These are phyloP conservation scores for Thecophora atra DNA, from an alignment of 2,888 invertebrate species.

Conservation along the genomic window DNA sequence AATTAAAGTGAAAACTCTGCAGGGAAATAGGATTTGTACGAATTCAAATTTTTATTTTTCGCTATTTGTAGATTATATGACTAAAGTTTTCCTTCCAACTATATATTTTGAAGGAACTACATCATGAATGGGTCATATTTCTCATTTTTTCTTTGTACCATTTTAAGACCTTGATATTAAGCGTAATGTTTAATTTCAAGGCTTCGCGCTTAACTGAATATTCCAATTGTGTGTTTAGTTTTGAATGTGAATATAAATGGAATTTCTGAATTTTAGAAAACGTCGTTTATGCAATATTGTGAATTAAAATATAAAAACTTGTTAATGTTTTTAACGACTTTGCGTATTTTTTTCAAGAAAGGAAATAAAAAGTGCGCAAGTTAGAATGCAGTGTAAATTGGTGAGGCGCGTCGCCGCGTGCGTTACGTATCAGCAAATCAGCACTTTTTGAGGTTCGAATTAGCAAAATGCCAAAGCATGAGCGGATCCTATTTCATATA, in stretches of 20 bases:
- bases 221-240: neutral
- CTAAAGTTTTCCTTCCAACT: no score
- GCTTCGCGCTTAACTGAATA: neutral
- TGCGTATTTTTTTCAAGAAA: slow-evolving; percentile 21
- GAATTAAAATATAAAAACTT: neutral
- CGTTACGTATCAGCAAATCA: slow-evolving; percentile 7
- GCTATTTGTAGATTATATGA: no score
- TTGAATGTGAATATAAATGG: neutral
- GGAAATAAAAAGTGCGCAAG: slow-evolving; percentile 22
- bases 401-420: neutral
- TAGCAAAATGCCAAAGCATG: slow-evolving; percentile 21
- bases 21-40: no score
- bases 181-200: neutral
- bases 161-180: neutral
- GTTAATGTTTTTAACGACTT: slow-evolving; percentile 4
- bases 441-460: slow-evolving; percentile 26
- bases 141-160: neutral
- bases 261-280: neutral
- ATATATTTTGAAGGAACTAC: no score
- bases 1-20: no score
- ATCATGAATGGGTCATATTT: no score
- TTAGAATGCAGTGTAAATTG: slow-evolving; percentile 24
- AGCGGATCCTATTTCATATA: slow-evolving; percentile 32
- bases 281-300: neutral
- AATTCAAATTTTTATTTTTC: no score